Evolutionary conservation across 2,113 vertebrate species (phyloP).

Genomic region (Cynopterus brachyotis): DNA sequence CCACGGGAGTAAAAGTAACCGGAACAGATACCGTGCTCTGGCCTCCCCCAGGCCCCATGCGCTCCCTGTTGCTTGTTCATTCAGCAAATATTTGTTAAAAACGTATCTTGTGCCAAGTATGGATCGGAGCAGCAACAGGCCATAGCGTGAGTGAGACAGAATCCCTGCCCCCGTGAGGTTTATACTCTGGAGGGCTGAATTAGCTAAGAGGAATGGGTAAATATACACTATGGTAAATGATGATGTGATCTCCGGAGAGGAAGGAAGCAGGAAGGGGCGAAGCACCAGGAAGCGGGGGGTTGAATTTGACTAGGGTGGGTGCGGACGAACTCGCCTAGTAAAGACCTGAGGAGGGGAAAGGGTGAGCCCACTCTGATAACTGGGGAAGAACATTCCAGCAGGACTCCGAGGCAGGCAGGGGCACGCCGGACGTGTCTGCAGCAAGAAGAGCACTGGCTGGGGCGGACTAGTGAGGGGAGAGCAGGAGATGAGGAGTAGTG

Average conservation of each 20-base stretch:
- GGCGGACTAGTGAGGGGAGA: neutral
- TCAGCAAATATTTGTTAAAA: neutral
- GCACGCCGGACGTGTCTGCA: rapidly evolving
- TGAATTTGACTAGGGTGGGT: neutral
- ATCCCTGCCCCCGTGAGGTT: neutral
- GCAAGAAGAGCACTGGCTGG: neutral
- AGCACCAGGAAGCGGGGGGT: neutral
- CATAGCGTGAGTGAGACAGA: neutral
- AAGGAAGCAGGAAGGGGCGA: neutral
- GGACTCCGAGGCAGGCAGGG: neutral
- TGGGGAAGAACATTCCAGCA: neutral
- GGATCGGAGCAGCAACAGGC: neutral
- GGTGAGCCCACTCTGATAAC: neutral
- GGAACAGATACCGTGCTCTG: neutral
- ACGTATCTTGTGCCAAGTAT: neutral
- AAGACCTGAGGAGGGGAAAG: neutral
- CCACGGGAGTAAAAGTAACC: neutral
- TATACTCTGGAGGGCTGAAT: neutral
- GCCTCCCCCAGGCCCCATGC: rapidly evolving
- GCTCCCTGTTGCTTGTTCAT: neutral
- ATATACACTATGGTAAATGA: neutral
- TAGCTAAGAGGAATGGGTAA: neutral
- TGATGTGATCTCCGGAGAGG: neutral
- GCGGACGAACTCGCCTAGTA: neutral
- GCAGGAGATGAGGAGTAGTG: neutral